A percentile compares a stretch with the other conserved stretches of the same genome.
Evolutionary conservation across 2,797 vertebrate species (phyloP).

Genomic region (Scolopax bukidnonensis): DNA sequence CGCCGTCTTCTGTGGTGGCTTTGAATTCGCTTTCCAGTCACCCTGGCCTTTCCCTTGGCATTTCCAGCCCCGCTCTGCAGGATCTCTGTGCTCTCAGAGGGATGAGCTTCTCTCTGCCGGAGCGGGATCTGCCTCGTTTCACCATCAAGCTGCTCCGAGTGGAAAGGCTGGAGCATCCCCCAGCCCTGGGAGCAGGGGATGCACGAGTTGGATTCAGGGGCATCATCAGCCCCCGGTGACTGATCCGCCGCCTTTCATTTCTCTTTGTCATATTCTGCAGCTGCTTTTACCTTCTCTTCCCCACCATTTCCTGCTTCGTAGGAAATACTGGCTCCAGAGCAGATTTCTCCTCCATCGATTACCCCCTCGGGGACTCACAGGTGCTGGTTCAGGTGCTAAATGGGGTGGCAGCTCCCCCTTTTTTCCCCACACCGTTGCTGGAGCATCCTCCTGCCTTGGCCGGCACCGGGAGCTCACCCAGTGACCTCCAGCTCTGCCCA

Average conservation of each 20-base stretch:
- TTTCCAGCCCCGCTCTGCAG: neutral
- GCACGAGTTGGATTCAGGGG: neutral
- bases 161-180: neutral
- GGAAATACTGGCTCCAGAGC: neutral
- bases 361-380: neutral
- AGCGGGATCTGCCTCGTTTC: neutral
- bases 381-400: neutral
- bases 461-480: rapidly evolving
- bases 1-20: rapidly evolving
- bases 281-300: neutral
- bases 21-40: neutral
- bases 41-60: neutral
- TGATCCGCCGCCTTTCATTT: neutral
- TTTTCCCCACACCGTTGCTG: neutral
- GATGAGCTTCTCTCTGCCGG: neutral
- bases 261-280: neutral
- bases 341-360: neutral
- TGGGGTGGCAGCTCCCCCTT: neutral
- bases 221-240: neutral
- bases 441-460: neutral
- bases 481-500: neutral
- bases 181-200: neutral
- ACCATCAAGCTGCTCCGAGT: rapidly evolving
- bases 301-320: neutral
- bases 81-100: neutral